Base-by-base conservation (phyloP, 35 echinoderm and acorn worm species). In the Lytechinus pictus region DNA sequence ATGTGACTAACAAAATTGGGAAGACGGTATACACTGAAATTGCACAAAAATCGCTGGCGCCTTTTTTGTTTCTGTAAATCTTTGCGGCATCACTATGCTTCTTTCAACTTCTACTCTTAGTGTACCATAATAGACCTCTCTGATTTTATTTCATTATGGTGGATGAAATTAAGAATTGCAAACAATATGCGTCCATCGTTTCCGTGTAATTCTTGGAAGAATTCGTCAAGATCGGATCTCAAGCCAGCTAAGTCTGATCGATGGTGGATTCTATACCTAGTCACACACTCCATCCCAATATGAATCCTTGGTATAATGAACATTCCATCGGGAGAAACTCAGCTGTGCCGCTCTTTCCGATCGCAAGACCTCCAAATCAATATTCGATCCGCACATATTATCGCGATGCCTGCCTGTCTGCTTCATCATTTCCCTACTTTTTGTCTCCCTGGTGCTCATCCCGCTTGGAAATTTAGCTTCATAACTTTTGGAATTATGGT, bases 351-450 rank as follows among this genome's bases (percentile, higher is more conserved):
- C 66, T 19, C 66, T 79, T 79, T 79, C 66, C 66, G 66, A 79
- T 79, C 66, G 66, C 66, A 24, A 79, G 66, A 79, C 66, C 66
- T 79, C 66, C 66, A 24, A 79, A 79, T 79, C 66, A 79, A 79
- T 79, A 79, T 79, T 79, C 66, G 19, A 16, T 79, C 14, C 66
- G 66, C 66, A 79, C 66, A 79, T 79, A 79, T n/a, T 79, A 79
- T 79, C 66, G n/a, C 66, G n/a, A 16, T 79, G 66, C n/a, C 66
- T 79, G 66, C 8, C 61, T 71, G 61, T 19, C 66, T 58, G 56
- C 56, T 10, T 9, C 13, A 58, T 58, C 56, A 9, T 7, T 58
- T 58, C 56, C 13, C 5, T 58, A 58, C 11, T 57, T 21, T 19
- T 71, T 79, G 66, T 24, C 66, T 7, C 66, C 3, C n/a, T 79